Percentiles rank a stretch among this genome's conserved stretches.
Conservation (phyloP, 1,140 invertebrate species). For the Macrostomum lignano region DNA sequence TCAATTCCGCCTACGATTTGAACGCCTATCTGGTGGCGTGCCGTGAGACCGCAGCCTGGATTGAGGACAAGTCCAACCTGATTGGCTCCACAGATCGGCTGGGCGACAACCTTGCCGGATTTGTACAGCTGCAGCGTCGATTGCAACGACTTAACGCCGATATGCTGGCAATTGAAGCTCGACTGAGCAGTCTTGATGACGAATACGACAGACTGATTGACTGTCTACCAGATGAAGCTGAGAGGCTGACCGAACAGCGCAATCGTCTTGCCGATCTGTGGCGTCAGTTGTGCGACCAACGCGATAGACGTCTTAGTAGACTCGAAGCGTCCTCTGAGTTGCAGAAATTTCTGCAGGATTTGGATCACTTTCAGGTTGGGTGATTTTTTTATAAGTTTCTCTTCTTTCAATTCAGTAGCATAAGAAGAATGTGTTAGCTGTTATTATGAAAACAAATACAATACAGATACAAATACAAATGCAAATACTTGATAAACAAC, state of each 20-base stretch:
- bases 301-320: constrained; percentile 64
- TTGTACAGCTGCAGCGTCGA: constrained; percentile 42
- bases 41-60: constrained; percentile 77
- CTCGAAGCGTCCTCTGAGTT: constrained; percentile 79
- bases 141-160: constrained; percentile 80
- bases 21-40: constrained; percentile 95
- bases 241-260: constrained; percentile 53
- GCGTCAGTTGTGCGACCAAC: constrained; percentile 71
- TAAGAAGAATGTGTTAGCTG: no score
- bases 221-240: constrained; percentile 69
- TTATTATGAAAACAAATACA: no score
- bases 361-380: no score
- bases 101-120: constrained; percentile 35
- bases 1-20: constrained; percentile 69
- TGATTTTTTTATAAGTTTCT: no score
- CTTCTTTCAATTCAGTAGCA: no score
- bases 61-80: constrained; percentile 81
- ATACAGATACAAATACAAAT: no score
- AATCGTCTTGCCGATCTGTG: constrained; percentile 56
- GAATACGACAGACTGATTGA: constrained; percentile 57
- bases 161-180: constrained; percentile 70
- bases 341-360: constrained; percentile 70
- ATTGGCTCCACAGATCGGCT: constrained; percentile 55
- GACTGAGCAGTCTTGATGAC: constrained; percentile 40
- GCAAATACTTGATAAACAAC: no score